Conservation (phyloP, 2,113 vertebrate genomes). For the Python bivittatus region DNA sequence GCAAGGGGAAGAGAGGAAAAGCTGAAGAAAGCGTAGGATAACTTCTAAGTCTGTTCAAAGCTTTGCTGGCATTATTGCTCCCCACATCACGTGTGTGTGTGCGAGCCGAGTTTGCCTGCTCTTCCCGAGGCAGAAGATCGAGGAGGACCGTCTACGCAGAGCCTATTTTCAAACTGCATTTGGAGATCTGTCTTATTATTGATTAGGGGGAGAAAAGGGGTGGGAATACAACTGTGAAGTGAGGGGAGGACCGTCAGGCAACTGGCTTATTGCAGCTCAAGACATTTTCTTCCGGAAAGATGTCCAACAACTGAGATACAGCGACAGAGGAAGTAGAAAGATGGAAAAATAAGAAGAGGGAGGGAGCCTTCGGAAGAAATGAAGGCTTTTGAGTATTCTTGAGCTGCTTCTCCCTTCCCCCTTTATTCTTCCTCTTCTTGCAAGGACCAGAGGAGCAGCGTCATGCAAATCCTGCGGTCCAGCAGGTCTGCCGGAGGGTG, state of each 20-base stretch:
- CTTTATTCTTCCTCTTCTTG: conserved; percentile 16
- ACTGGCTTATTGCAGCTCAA: conserved; percentile 73
- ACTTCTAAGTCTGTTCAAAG: conserved; percentile 71
- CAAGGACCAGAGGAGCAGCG: conserved; percentile 78
- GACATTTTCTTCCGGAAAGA: conserved; percentile 79
- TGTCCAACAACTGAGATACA: conserved; percentile 76
- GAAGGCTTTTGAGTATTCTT: conserved; percentile 69
- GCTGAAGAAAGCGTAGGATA: conserved; percentile 65
- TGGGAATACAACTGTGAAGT: conserved; percentile 68
- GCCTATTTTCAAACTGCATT: conserved; percentile 75
- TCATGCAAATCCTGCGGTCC: conserved; percentile 82
- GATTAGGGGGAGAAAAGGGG: conserved; percentile 69
- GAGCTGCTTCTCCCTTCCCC: conserved; percentile 19
- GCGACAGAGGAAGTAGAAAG: conserved; percentile 77
- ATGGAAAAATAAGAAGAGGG: conserved; percentile 75
- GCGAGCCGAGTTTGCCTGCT: conserved; percentile 69
- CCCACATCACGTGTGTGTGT: conserved; percentile 66
- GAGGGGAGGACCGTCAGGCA: conserved; percentile 67
- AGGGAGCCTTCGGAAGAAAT: conserved; percentile 69
- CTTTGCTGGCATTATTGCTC: conserved; percentile 72
- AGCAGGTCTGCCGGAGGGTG: conserved; percentile 79
- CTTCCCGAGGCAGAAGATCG: conserved; percentile 70
- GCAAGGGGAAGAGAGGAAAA: conserved; percentile 4
- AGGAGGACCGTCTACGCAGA: conserved; percentile 71
- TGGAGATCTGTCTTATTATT: conserved; percentile 80